Percentiles rank a stretch among this genome's conserved stretches.
Conservation (phyloP, 2,797 vertebrate genomes). For the Cygnus olor region DNA sequence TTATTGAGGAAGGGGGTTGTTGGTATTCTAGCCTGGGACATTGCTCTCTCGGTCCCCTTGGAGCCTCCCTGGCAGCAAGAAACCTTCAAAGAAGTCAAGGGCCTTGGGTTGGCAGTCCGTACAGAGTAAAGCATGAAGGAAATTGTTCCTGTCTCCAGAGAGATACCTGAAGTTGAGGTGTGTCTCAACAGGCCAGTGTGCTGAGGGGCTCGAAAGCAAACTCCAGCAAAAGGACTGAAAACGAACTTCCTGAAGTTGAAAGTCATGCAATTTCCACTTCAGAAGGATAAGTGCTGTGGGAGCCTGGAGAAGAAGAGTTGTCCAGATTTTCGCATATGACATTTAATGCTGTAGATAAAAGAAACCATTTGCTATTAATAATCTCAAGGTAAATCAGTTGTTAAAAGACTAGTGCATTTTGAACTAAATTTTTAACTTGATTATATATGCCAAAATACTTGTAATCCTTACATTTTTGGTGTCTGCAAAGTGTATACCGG, state of each 20-base stretch:
- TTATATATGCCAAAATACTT: neutral
- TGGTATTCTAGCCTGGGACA: neutral
- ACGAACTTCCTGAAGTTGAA: neutral
- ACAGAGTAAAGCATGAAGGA: neutral
- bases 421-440: neutral
- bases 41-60: neutral
- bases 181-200: accelerated
- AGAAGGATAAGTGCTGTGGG: neutral
- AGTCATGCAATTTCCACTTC: neutral
- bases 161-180: neutral
- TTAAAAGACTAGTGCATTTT: neutral
- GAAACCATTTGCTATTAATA: neutral
- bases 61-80: neutral
- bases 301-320: neutral
- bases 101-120: neutral
- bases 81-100: neutral
- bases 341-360: neutral
- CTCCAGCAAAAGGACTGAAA: neutral
- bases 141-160: accelerated
- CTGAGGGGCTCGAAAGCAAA: neutral
- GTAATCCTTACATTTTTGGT: neutral
- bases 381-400: neutral
- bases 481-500: neutral
- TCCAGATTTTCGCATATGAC: neutral
- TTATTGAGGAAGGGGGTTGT: neutral